Evolutionary conservation across 1,140 invertebrate genomes (phyloP), one percentile per base, ranked within the genome.

Genomic region (Eupeodes corollae): DNA sequence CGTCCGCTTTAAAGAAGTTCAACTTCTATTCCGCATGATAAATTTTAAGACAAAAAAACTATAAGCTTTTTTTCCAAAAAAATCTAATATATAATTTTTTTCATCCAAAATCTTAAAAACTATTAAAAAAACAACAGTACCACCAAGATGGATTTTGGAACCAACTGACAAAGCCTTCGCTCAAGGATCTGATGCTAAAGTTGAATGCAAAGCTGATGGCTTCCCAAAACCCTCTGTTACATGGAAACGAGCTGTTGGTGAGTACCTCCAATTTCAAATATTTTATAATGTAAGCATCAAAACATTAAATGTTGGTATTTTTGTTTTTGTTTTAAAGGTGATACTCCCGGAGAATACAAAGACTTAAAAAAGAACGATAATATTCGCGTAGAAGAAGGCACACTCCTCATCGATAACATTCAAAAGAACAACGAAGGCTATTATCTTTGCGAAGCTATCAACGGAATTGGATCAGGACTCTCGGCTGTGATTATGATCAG

Each of bases 171-270:
- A 93, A 73, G 89, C 88, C 64, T 94, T 95, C 72, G 89, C 91
- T 56, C 86, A 95, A 72, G 88, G 88, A 44, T 88, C 87, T 55
- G 86, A 90, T 70, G 90, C 91, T 48, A 83, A 88, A 63, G 82
- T 95, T 55, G 89, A 95, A 77, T 97, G 92, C 71, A 91, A 91
- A 78, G 89, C 91, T 61, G 87, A 92, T 72, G 92, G 93, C 52
- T 94, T 92, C 70, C 93, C 92, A 21, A 86, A 86, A 72, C 92
- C 92, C 44, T 79, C 82, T 61, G 86, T 95, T 13, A 88, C 86
- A 53, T 97, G 93, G 93, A 95, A 93, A 73, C 88, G 87, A 76
- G 88, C 90, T 67, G 85, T 88, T 75, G 89, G 88, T 91, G 77
- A 69, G 65, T 53, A 1, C 18, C n/a, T 32, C 12, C 15, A 30